These are phyloP conservation scores for Thalassoma bifasciatum DNA, from an alignment of 2,113 vertebrate genomes.

Conservation along the genomic window DNA sequence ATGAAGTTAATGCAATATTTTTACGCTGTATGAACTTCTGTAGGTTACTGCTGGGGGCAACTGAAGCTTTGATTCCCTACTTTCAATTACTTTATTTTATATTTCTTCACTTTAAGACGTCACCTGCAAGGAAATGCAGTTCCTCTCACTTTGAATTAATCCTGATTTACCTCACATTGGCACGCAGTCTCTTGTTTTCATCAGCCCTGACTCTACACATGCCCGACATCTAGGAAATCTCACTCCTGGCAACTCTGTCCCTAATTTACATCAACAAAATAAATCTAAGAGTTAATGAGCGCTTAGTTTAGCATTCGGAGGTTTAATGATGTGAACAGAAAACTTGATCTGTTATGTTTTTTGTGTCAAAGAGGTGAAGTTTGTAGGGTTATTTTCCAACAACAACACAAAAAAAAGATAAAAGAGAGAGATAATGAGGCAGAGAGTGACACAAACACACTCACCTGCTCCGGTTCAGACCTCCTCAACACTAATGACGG, in stretches of 20 bases:
- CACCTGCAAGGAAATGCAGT: too few relatives aligned
- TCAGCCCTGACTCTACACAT: neutral
- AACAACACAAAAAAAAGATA: conserved; percentile 26
- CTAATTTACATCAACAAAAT: conserved; percentile 42
- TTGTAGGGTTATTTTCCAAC: conserved; percentile 19
- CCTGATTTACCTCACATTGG: neutral
- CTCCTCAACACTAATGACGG: conserved; percentile 71
- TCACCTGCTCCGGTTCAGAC: conserved; percentile 62
- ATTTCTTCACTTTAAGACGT: too few relatives aligned
- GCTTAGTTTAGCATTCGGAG: too few relatives aligned
- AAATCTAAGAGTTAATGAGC: conserved; percentile 28
- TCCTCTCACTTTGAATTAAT: conserved; percentile 10
- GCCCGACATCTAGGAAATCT: conserved; percentile 39
- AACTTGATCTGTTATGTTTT: conserved; percentile 60
- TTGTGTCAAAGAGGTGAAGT: neutral
- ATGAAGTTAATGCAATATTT: too few relatives aligned
- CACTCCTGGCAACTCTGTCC: conserved; percentile 52
- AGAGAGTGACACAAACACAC: conserved; percentile 31
- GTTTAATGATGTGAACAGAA: neutral
- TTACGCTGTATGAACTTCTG: too few relatives aligned
- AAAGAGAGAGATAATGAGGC: conserved; percentile 30
- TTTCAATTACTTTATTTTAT: too few relatives aligned
- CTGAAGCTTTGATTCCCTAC: too few relatives aligned
- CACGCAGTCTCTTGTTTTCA: neutral
- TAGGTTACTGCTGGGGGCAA: too few relatives aligned